Base-by-base conservation (phyloP, 2,113 vertebrate genomes). In the Ptilonorhynchus violaceus region DNA sequence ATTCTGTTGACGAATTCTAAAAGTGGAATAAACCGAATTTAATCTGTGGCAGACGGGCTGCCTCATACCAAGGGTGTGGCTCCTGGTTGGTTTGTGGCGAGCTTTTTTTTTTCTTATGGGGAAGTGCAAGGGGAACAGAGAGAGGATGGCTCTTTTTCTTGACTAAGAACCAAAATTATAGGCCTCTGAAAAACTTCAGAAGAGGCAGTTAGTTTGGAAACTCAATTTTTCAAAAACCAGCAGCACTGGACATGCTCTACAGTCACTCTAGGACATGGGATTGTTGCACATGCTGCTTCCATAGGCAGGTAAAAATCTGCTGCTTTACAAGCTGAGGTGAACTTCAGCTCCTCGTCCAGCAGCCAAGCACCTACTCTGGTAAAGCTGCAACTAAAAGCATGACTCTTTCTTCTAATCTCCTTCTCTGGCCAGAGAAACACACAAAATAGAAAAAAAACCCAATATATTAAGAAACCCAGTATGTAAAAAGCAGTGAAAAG, bases 101-200 rank as follows among this genome's bases (percentile, higher is more conserved):
- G 72, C 50, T 64, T 84, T 93, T 85, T 85, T 83, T 85, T 85
- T 88, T 77, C 74, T 92, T 93, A 74, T 79, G 67, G 86, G 83
- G 76, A 88, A 95, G 83, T 70, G 42, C 83, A 91, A 93, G 27
- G 67, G 88, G 91, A 96, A 95, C 70, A 95, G 73, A 97, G 79
- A 85, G 86, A 95, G 76, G 60, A 93, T 72, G 91, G 94, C 96
- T 97, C 89, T 95, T 92, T 92, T 96, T 96, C 83, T 96, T 97
- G 95, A 96, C 95, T 64, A 91, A 86, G 89, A 52, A 96, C 80
- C 91, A 91, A 93, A 96, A 97, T 93, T 93, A 96, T 0, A 97
- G 85, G 85, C 83, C 68, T 95, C 86, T 81, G 79, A 89, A 91
- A 88, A 84, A 84, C 94, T 96, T 96, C 89, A 91, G 63, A 95